Evolutionary conservation across 1,140 invertebrate genomes (phyloP).

Genomic region (Akabosia matsudoensis): DNA sequence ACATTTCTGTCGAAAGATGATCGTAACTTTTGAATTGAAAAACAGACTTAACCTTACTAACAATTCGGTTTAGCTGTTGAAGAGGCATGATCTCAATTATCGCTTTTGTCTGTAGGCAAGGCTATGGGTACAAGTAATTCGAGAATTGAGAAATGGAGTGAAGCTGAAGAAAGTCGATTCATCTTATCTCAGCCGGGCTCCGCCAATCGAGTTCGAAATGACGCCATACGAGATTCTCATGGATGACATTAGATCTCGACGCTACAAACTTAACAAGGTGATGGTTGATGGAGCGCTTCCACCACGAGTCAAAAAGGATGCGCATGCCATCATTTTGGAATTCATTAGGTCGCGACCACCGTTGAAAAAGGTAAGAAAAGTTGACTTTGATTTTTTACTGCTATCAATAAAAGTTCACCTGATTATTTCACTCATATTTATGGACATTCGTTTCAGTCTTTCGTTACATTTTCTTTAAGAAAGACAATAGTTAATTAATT

Average conservation of each 20-base stretch:
- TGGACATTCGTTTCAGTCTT: too few species aligned
- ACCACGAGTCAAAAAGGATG: conserved; percentile 80
- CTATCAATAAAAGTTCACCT: too few species aligned
- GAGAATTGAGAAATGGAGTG: conserved; percentile 76
- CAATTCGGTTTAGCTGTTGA: neutral
- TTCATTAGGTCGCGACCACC: conserved; percentile 93
- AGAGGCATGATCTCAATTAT: neutral
- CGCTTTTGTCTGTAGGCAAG: conserved; percentile 66
- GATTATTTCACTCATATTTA: too few species aligned
- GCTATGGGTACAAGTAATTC: conserved; percentile 95
- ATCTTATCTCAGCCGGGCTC: conserved; percentile 50
- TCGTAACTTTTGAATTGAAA: neutral
- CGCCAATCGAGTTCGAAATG: conserved; percentile 79
- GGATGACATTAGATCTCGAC: conserved; percentile 86
- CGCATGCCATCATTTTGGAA: conserved; percentile 89
- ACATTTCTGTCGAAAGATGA: neutral
- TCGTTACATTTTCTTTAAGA: too few species aligned
- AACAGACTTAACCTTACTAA: neutral
- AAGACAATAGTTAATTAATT: too few species aligned
- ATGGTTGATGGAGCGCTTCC: conserved; percentile 76
- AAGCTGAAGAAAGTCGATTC: conserved; percentile 81
- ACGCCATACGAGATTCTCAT: conserved; percentile 97
- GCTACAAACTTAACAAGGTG: conserved; percentile 71
- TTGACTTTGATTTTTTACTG: too few species aligned
- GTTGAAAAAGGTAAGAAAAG: conserved; percentile 77